Evolutionary conservation across 2,888 invertebrate genomes (phyloP).

Genomic region (Leptinotarsa juncta): DNA sequence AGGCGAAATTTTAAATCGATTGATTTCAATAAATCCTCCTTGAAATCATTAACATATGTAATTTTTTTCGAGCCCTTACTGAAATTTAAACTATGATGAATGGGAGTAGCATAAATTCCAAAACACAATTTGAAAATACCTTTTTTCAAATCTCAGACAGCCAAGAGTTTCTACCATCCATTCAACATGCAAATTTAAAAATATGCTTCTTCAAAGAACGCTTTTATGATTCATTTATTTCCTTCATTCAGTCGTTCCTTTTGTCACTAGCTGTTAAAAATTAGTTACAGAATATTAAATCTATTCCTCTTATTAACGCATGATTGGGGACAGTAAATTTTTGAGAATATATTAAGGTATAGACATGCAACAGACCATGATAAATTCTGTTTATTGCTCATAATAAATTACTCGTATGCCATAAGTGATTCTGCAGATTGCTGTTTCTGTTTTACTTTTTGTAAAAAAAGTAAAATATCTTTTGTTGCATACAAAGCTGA

Average conservation of each 20-base stretch:
- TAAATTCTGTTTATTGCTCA: conserved; percentile 52
- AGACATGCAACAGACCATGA: conserved; percentile 53
- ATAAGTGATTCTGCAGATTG: conserved; percentile 10
- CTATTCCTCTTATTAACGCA: conserved; percentile 53
- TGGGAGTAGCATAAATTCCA: background rate
- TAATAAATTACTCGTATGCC: conserved; percentile 37
- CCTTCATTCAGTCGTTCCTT: conserved; percentile 31
- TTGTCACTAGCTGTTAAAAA: conserved; percentile 45
- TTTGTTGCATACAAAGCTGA: conserved; percentile 12
- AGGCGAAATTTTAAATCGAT: too few species aligned
- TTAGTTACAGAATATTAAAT: conserved; percentile 55
- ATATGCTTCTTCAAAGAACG: conserved; percentile 30
- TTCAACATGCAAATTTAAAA: conserved; percentile 20
- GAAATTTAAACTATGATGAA: background rate
- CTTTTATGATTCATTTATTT: conserved; percentile 39
- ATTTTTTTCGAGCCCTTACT: background rate
- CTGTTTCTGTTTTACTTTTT: conserved; percentile 12
- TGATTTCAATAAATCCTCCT: too few species aligned
- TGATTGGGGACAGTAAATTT: conserved; percentile 52
- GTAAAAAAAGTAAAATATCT: background rate
- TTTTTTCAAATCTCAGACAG: conserved; percentile 8
- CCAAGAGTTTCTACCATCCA: conserved; percentile 4
- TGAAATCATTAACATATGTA: background rate
- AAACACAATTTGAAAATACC: background rate
- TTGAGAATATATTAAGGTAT: conserved; percentile 53